Base-by-base conservation (phyloP, 2,888 invertebrate genomes). In the Drosophila sordidula region DNA sequence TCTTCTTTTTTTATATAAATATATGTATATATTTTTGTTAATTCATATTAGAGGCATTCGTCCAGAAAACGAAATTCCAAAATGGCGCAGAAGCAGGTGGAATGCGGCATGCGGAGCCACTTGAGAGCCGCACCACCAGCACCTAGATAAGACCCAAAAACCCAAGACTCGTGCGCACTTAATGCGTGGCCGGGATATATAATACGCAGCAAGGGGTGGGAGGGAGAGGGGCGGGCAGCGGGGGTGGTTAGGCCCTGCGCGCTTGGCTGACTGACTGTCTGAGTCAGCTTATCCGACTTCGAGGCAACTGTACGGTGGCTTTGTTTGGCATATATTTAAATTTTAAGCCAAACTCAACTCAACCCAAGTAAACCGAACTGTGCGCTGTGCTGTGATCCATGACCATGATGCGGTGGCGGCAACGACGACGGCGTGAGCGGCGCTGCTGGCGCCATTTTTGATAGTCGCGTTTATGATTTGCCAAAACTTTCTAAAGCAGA, bases 41-140 rank as follows among this genome's bases (percentile, higher is more conserved):
- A 85, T 85, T 87, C 85, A 87, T 82, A 85, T 87, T 87, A 80
- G 82, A 56, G 68, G 85, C 85, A 85, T 85, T 85, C 85, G 85
- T 82, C 87, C 85, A 85, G 87, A 85, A 85, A 85, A 84, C 85
- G 70, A 87, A 83, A 83, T 83, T 86, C 78, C 64, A 83, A 85
- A 87, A 85, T 84, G 81, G 79, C 80, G 75, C 57, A 52, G 52
- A 64, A 67, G 81, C 84, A 81, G 84, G 87, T 84, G 84, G 79
- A 87, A 83, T 78, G 66, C 66, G 69, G 70, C 75, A 64, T 49
- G 62, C 29, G 65, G 66, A 65, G 62, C 39, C 61, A 78, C 65
- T 68, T 70, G 66, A 65, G 61, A 59, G 38, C 44, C 47, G 49
- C 36, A 54, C 52, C 46, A 64, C n/a, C 51, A 61, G 16, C 56